Base-by-base conservation (phyloP, 2,888 invertebrate species). In the Julus scandinavius region DNA sequence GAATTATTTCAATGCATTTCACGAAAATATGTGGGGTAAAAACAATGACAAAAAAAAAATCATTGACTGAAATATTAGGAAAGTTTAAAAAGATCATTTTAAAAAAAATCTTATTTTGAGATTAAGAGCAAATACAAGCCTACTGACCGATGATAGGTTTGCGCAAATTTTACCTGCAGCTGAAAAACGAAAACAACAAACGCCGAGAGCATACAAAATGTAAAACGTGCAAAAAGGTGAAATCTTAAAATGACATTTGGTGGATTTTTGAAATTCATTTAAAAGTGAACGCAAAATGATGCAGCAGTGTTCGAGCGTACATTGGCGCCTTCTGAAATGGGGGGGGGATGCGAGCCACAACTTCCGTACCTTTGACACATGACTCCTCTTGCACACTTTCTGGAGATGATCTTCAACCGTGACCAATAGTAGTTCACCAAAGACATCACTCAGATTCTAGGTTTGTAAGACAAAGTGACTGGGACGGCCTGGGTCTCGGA, bases 401-500 rank as follows among this genome's bases (percentile, higher is more conserved):
- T 15, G 13, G 11, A 38, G 38, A 80, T 20, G 20, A n/a, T 58
- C 17, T 58, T 17, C 58, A 15, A 58, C 13, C 58, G 17, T 20
- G 63, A n/a, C 38, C 29, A 38, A 38, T 80, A 80, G 80, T 80
- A 80, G 80, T 80, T 40, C 80, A 80, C 80, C 80, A 29, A 29
- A 7, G 72, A 4, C 5, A 11, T 29, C 38, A 84, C 85, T 90
- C 92, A 93, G 90, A 93, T 93, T 90, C 93, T 92, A 88, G 93
- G 93, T 90, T 93, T 93, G 91, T 93, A 93, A 40, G 93, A 93
- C 88, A 93, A 91, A 83, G 93, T 93, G 86, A 93, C 93, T 49
- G 45, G 87, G 40, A 80, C 58, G 90, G 93, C 92, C 91, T 93
- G 93, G 89, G 93, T 92, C 91, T 93, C 93, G 91, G 93, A 93